Evolutionary conservation across 2,113 vertebrate species (phyloP), one percentile per base, ranked within the genome.

Genomic region (Phycodurus eques): DNA sequence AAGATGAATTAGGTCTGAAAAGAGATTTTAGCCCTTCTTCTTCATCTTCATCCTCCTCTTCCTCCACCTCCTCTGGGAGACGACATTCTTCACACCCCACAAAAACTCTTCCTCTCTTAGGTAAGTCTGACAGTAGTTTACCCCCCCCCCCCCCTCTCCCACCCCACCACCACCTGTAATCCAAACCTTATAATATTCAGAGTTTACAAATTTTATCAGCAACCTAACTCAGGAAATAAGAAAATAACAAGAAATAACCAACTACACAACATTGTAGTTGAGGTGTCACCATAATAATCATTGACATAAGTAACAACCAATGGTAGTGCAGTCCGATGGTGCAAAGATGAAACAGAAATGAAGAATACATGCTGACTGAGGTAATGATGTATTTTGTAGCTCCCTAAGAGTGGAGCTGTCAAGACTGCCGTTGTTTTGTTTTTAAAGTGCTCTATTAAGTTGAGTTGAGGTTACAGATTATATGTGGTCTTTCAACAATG

Each of bases 1-100:
- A 89, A 61, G 95, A 99, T 64, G 88, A 88, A 73, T 93, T 94
- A 39, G 94, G 95, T 75, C 94, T 88, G 0, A 91, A 96, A 90
- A 95, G 94, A 66, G 95, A 96, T 74, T 88, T 92, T 17, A 95
- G 93, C 42, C 90, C 93, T 22, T 71, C 93, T 46, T 91, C 92
- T 8, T 85, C 94, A 13, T 90, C 94, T 14, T 93, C 94, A 0
- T 93, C 93, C 72, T 93, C 94, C 0, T 88, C 90, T 27, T 90
- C 92, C 4, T 84, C 93, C 33, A 91, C 92, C 42, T 92, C 93
- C 83, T 94, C 83, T 74, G 59, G 91, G 0, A 91, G 94, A 87
- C 92, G 94, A 63, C 95, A 95, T 39, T 70, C 79, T 33, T 80
- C 87, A 8, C 87, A 84, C 46, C 87, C 92, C 54, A 80, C 92